Percentiles rank a stretch among this genome's conserved stretches.
These are phyloP conservation scores for Leptopilina boulardi DNA, from an alignment of 1,140 invertebrate genomes.

Conservation along the genomic window DNA sequence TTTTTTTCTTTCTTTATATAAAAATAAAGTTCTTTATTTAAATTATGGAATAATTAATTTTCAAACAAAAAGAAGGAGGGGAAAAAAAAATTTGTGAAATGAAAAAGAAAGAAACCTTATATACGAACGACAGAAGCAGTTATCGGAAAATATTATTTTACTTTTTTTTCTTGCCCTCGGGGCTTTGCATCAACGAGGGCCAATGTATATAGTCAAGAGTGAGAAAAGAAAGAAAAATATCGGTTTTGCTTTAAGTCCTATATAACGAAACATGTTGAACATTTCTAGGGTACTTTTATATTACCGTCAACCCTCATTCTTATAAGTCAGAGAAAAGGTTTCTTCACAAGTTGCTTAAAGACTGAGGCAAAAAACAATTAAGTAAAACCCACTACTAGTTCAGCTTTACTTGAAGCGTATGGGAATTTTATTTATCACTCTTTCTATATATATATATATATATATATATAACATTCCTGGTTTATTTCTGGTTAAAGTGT, in stretches of 20 bases:
- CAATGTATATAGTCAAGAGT: neutral
- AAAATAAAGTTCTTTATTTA: neutral
- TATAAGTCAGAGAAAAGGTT: neutral
- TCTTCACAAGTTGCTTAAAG: neutral
- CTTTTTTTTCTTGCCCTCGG: neutral
- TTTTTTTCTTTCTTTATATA: too few species aligned
- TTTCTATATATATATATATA: conserved; percentile 60
- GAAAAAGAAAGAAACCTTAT: neutral
- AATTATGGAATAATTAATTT: neutral
- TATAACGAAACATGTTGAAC: conserved; percentile 12
- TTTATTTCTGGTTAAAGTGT: conserved; percentile 50
- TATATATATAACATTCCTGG: conserved; percentile 57
- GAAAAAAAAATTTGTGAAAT: neutral
- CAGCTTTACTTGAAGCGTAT: conserved; percentile 42
- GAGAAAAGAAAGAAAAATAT: conserved; percentile 4
- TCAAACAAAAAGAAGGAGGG: neutral
- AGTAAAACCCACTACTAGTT: conserved; percentile 40
- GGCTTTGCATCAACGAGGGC: neutral
- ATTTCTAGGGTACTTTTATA: neutral
- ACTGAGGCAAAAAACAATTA: conserved; percentile 54
- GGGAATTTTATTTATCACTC: conserved; percentile 66
- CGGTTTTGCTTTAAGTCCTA: neutral
- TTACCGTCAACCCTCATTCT: neutral
- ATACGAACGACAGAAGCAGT: neutral
- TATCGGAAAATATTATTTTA: conserved; percentile 17